phyloP scores from a whole-genome alignment of 2,797 vertebrate species.

The Malurus splendens region DNA sequence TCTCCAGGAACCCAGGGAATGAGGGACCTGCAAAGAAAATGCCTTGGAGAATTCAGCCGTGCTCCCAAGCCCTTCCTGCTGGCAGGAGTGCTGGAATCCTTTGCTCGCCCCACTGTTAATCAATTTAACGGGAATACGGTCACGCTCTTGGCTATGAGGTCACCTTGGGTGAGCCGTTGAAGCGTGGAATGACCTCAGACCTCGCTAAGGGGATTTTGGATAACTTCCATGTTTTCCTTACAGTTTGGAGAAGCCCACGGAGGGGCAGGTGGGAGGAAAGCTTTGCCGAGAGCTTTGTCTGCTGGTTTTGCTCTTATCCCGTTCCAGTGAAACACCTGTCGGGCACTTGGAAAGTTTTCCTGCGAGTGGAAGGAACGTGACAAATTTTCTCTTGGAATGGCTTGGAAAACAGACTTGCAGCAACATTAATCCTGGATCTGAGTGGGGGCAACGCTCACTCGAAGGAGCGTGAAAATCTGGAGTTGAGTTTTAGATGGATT shows the following conservation, averaged over 20 bases:
- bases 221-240: neutral
- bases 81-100: neutral
- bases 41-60: too few species aligned
- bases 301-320: neutral
- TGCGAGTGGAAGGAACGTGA: fast-evolving
- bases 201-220: neutral
- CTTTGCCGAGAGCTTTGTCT: neutral
- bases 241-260: neutral
- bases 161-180: conserved; percentile 36
- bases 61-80: neutral
- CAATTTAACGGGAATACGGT: conserved; percentile 7
- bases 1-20: too few species aligned
- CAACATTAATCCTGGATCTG: neutral
- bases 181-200: conserved; percentile 32
- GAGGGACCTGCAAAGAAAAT: too few species aligned
- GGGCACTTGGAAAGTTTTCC: neutral
- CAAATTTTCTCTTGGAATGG: neutral
- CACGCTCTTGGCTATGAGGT: conserved; percentile 33
- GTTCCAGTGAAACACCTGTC: neutral
- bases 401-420: neutral
- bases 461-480: neutral
- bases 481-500: neutral
- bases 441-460: fast-evolving
- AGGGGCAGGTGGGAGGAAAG: neutral
- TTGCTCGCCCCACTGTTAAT: neutral